Evolutionary conservation across 2,888 invertebrate species (phyloP).

Genomic region (Ischnus inquisitorius): DNA sequence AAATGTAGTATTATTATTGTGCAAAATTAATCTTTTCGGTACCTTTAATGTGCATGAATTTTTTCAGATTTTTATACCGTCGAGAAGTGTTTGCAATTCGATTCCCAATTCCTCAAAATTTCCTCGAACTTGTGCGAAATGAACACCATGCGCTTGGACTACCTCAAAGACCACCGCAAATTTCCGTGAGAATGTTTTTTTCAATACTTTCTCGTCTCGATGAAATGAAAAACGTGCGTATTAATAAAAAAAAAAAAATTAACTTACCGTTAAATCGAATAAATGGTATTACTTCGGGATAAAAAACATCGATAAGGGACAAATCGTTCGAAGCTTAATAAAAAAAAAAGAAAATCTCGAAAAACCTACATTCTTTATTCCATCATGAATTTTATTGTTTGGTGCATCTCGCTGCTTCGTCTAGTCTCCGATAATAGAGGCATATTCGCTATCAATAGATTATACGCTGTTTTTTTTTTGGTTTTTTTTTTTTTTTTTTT

Average conservation of each 20-base stretch:
- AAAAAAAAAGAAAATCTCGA: slow-evolving; percentile 48
- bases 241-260: not conserved
- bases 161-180: too few relatives aligned
- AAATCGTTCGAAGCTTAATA: not conserved
- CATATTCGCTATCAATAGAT: slow-evolving; percentile 80
- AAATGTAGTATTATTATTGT: too few relatives aligned
- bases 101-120: too few relatives aligned
- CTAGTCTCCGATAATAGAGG: slow-evolving; percentile 81
- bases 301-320: slow-evolving; percentile 26
- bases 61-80: too few relatives aligned
- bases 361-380: slow-evolving; percentile 63
- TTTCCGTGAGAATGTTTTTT: not conserved
- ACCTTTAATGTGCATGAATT: too few relatives aligned
- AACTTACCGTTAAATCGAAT: slow-evolving; percentile 35
- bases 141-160: too few relatives aligned
- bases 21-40: too few relatives aligned
- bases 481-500: too few relatives aligned
- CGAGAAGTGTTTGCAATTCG: too few relatives aligned
- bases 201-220: not conserved
- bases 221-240: slow-evolving; percentile 27
- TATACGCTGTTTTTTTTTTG: slow-evolving; percentile 73
- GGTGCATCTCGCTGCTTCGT: slow-evolving; percentile 79
- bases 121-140: too few relatives aligned
- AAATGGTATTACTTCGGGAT: not conserved
- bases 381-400: slow-evolving; percentile 82